A percentile compares a stretch with the other conserved stretches of the same genome.
phyloP scores from a whole-genome alignment of 2,797 vertebrate genomes.

The Babyrousa celebensis region DNA sequence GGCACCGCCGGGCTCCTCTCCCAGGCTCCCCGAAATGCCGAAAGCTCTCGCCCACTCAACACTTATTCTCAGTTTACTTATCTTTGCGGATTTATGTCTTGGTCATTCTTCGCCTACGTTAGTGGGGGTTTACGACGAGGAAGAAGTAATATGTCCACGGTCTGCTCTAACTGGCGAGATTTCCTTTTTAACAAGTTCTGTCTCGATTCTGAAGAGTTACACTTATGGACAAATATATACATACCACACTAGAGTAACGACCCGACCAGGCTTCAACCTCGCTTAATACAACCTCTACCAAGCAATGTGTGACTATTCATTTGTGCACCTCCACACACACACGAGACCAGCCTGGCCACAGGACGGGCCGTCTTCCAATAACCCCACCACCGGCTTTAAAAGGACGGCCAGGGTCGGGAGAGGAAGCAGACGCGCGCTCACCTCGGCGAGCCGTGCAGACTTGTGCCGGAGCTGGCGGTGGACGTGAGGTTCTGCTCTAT shows the following conservation, averaged over 20 bases:
- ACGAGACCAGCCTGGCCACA: background rate
- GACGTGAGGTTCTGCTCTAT: conserved; percentile 98
- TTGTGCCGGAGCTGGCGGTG: conserved; percentile 94
- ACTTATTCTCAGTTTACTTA: background rate
- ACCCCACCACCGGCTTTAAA: background rate
- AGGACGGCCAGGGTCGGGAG: background rate
- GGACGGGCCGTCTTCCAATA: conserved; percentile 27
- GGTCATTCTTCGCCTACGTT: background rate
- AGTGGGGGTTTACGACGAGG: background rate
- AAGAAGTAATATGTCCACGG: conserved; percentile 5
- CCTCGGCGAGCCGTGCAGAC: conserved; percentile 96
- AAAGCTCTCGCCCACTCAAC: background rate
- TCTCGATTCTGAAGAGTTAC: conserved; percentile 58
- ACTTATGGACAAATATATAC: conserved; percentile 14
- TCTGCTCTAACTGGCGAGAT: background rate
- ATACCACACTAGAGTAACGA: background rate
- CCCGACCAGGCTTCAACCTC: background rate
- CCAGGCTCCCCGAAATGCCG: conserved; percentile 7
- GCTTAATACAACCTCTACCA: background rate
- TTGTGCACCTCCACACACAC: background rate
- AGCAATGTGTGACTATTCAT: background rate
- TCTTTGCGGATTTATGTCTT: background rate
- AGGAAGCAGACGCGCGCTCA: conserved; percentile 85
- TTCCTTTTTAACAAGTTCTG: conserved; percentile 56
- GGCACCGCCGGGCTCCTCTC: background rate